A percentile compares a stretch with the other conserved stretches of the same genome.
These are phyloP conservation scores for Gymnarchus niloticus DNA, from an alignment of 2,113 vertebrate species.

Conservation along the genomic window DNA sequence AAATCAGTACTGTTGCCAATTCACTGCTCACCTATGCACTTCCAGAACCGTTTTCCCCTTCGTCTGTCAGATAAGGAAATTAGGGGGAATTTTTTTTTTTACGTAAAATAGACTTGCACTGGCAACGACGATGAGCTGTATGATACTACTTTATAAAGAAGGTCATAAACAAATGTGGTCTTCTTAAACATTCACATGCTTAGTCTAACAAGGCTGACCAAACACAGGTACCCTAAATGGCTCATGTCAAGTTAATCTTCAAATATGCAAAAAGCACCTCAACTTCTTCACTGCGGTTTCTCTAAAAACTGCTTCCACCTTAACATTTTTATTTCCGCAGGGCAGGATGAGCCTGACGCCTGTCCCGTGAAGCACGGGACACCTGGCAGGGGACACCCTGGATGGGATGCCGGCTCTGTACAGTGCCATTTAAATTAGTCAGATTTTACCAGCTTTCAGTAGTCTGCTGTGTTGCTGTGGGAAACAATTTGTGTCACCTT, in stretches of 20 bases:
- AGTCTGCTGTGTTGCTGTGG: neutral
- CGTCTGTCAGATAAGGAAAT: neutral
- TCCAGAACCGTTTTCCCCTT: neutral
- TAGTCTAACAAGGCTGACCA: neutral
- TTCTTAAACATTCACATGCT: neutral
- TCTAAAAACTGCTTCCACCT: neutral
- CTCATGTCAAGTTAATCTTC: neutral
- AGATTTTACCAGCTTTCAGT: neutral
- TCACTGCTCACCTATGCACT: neutral
- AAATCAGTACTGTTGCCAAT: neutral
- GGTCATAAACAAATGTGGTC: neutral
- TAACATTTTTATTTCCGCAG: neutral
- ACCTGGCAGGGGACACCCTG: neutral
- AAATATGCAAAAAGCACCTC: neutral
- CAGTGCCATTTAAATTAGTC: neutral
- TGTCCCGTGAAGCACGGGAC: neutral
- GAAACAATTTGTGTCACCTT: neutral
- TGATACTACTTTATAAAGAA: neutral
- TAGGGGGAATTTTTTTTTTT: neutral
- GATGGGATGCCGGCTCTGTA: neutral
- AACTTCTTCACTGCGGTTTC: neutral
- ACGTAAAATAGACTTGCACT: neutral
- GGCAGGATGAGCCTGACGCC: neutral
- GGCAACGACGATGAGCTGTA: neutral
- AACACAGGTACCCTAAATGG: neutral